phyloP scores from a whole-genome alignment of 1,140 invertebrate genomes.

The Holotrichia oblita region DNA sequence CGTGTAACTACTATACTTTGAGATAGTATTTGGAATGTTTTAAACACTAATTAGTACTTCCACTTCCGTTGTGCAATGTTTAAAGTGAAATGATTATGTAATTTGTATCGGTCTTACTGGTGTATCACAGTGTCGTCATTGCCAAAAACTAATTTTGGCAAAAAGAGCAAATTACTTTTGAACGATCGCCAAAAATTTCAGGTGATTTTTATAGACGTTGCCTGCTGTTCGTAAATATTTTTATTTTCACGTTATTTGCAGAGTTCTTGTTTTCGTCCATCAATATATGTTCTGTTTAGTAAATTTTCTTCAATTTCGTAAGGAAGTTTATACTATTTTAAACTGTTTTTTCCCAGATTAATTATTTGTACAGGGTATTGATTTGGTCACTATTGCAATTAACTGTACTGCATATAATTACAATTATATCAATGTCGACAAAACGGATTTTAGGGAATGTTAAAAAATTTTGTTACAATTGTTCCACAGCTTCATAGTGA shows the following conservation, averaged over 20 bases:
- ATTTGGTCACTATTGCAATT: not conserved
- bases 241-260: not conserved
- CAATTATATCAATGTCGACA: no score
- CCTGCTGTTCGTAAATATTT: not conserved
- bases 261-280: no score
- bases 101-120: not conserved
- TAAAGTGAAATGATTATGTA: conserved; percentile 1
- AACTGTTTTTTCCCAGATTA: not conserved
- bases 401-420: no score
- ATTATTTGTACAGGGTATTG: not conserved
- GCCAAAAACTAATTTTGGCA: conserved; percentile 31
- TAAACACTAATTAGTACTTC: not conserved
- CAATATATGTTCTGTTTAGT: not conserved
- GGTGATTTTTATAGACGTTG: conserved; percentile 22
- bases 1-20: not conserved
- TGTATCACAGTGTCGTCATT: conserved; percentile 3
- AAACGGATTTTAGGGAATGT: no score
- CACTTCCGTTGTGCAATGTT: not conserved
- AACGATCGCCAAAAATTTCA: conserved; percentile 17
- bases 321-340: not conserved
- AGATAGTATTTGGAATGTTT: not conserved
- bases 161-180: conserved; percentile 34
- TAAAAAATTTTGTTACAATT: no score
- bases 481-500: no score
- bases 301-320: not conserved